phyloP scores from a whole-genome alignment of 2,888 invertebrate species.

The Esperia sulphurella region DNA sequence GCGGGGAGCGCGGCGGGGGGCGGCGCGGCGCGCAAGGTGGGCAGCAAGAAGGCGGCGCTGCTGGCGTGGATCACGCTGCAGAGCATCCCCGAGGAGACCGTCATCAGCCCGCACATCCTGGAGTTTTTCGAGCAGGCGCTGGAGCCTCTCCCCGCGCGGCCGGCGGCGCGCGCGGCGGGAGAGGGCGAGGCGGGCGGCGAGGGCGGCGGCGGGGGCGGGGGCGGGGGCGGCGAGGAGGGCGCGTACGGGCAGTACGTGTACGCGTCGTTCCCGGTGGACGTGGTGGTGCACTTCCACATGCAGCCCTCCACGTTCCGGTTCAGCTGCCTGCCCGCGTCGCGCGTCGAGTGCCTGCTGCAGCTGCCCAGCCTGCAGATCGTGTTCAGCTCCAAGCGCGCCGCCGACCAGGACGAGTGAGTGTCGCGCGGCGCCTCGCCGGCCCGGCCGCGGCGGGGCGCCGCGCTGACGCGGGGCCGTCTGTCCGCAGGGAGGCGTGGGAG shows the following conservation, averaged over 20 bases:
- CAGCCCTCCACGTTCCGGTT: slow-evolving; percentile 98
- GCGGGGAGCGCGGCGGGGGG: slow-evolving; percentile 10
- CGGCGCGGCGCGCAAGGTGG: slow-evolving; percentile 77
- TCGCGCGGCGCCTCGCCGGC: background rate
- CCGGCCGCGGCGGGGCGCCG: too few relatives aligned
- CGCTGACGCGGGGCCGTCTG: background rate
- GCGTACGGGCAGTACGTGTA: slow-evolving; percentile 90
- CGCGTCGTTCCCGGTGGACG: slow-evolving; percentile 98
- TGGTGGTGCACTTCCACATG: slow-evolving; percentile 98
- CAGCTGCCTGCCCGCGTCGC: slow-evolving; percentile 95
- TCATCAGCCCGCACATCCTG: slow-evolving; percentile 97
- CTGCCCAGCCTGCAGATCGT: slow-evolving; percentile 98
- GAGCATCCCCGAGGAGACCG: slow-evolving; percentile 98
- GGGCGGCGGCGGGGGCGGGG: slow-evolving; percentile 28
- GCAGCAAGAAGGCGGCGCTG: slow-evolving; percentile 92
- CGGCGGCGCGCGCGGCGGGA: slow-evolving; percentile 29
- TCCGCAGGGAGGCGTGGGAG: slow-evolving; percentile 75
- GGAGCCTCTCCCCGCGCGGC: slow-evolving; percentile 91
- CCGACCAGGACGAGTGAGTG: slow-evolving; percentile 87
- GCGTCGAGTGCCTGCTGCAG: slow-evolving; percentile 97
- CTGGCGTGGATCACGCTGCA: slow-evolving; percentile 98
- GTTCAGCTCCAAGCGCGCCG: slow-evolving; percentile 94
- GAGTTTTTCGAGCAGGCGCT: slow-evolving; percentile 98
- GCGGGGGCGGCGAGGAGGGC: slow-evolving; percentile 50
- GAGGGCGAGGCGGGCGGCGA: slow-evolving; percentile 50